These are phyloP conservation scores for Dasypogon diadema DNA, from an alignment of 2,888 invertebrate genomes.

Conservation along the genomic window DNA sequence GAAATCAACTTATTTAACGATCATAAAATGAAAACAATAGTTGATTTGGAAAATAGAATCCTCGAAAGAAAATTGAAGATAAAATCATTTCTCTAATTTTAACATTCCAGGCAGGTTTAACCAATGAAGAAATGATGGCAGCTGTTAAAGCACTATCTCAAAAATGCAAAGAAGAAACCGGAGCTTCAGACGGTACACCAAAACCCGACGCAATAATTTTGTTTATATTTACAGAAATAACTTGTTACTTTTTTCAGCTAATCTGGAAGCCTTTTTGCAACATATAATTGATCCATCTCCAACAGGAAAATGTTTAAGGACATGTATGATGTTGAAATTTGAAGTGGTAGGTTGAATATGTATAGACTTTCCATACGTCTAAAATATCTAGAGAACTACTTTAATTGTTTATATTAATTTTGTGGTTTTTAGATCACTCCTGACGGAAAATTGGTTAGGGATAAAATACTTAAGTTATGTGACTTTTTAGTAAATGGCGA, in stretches of 20 bases:
- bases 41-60: too few species aligned
- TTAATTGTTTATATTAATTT: not conserved
- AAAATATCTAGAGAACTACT: not conserved
- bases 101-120: conserved; percentile 58
- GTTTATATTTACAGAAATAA: too few species aligned
- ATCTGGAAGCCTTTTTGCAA: conserved; percentile 62
- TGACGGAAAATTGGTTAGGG: not conserved
- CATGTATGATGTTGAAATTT: conserved; percentile 64
- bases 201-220: too few species aligned
- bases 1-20: too few species aligned
- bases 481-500: conserved; percentile 1
- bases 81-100: too few species aligned
- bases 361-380: not conserved
- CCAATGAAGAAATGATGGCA: conserved; percentile 60
- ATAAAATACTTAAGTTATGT: not conserved
- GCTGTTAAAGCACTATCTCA: conserved; percentile 58
- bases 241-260: conserved; percentile 61
- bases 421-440: not conserved
- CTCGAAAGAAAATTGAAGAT: too few species aligned
- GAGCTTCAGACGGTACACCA: conserved; percentile 64
- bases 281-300: conserved; percentile 59
- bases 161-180: conserved; percentile 62
- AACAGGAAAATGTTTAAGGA: conserved; percentile 65
- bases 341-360: conserved; percentile 61
- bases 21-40: too few species aligned